A percentile compares a stretch with the other conserved stretches of the same genome.
phyloP scores from a whole-genome alignment of 2,113 vertebrate genomes.

The Leptocoma aspasia region DNA sequence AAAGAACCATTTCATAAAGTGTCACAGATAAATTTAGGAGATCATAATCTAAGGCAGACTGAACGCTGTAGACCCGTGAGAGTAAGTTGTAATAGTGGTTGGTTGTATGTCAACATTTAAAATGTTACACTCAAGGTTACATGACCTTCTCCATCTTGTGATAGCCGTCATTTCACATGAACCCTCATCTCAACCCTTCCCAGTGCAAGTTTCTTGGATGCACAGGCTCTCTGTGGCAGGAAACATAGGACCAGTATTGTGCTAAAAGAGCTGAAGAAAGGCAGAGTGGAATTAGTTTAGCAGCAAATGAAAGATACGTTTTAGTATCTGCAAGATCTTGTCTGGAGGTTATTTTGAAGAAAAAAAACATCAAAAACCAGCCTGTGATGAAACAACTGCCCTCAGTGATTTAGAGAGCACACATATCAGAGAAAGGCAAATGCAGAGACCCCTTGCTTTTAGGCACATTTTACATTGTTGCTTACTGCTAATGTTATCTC shows the following conservation, averaged over 20 bases:
- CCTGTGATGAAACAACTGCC: neutral
- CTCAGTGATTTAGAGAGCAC: neutral
- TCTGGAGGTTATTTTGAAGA: neutral
- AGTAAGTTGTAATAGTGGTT: neutral
- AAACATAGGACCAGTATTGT: neutral
- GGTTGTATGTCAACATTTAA: neutral
- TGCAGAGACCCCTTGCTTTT: neutral
- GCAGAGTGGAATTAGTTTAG: neutral
- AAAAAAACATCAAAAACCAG: too few species aligned
- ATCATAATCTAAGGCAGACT: neutral
- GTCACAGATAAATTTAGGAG: slow-evolving; percentile 10
- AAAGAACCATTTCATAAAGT: neutral
- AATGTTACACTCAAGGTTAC: neutral
- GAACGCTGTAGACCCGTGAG: neutral
- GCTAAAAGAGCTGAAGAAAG: neutral
- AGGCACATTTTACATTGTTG: neutral
- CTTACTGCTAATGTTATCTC: slow-evolving; percentile 7
- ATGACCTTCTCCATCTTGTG: neutral
- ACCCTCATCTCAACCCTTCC: neutral
- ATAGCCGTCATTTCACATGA: neutral
- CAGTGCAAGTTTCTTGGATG: neutral
- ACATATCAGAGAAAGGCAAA: neutral
- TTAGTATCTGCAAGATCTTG: neutral
- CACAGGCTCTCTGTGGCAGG: neutral
- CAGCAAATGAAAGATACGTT: neutral